These are phyloP conservation scores for Spisula solida DNA, from an alignment of 2,888 invertebrate genomes.

Conservation along the genomic window DNA sequence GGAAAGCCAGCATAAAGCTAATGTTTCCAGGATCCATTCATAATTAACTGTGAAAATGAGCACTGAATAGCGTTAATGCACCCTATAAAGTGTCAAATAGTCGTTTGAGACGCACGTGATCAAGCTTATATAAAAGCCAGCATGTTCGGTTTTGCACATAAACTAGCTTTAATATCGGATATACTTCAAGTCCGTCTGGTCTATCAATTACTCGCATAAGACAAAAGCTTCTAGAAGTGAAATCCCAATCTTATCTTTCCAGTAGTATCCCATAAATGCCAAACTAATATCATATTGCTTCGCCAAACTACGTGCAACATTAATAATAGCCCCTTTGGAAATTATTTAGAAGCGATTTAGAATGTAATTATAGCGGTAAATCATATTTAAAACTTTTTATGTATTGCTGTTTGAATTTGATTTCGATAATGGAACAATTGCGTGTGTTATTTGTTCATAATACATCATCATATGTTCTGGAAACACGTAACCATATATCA, in stretches of 20 bases:
- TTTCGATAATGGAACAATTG: background rate
- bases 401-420: background rate
- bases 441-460: too few species aligned
- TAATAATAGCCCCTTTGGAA: background rate
- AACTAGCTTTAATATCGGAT: background rate
- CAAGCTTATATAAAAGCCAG: background rate
- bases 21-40: background rate
- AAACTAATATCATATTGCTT: background rate
- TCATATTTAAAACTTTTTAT: background rate
- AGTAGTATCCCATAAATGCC: constrained; percentile 1
- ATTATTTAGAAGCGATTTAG: background rate
- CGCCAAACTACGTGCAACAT: background rate
- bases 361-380: background rate
- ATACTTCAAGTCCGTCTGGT: background rate
- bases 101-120: background rate
- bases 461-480: too few species aligned
- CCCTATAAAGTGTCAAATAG: constrained; percentile 2
- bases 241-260: background rate
- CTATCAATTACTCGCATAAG: background rate
- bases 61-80: constrained; percentile 10
- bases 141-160: background rate
- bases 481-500: too few species aligned
- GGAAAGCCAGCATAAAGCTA: background rate
- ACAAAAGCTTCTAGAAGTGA: too few species aligned
- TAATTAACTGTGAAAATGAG: constrained; percentile 7